Evolutionary conservation across 1,140 invertebrate species (phyloP).

Genomic region (Nylanderia fulva): DNA sequence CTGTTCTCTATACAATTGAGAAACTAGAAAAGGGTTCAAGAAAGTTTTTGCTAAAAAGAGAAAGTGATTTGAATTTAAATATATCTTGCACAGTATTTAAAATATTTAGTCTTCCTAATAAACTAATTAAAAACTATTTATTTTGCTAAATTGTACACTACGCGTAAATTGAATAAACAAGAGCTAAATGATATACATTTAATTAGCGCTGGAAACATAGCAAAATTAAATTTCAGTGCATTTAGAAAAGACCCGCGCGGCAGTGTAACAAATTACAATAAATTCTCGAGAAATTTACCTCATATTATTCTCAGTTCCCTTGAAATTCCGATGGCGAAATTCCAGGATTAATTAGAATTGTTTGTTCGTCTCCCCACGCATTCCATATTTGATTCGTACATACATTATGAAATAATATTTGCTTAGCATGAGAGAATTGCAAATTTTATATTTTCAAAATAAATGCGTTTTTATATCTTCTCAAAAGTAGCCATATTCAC

Average conservation of each 20-base stretch:
- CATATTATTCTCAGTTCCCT: background rate
- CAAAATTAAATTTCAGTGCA: conserved; percentile 26
- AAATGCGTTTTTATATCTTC: background rate
- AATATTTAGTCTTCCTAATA: background rate
- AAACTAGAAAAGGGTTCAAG: background rate
- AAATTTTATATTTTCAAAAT: conserved; percentile 22
- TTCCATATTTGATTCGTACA: background rate
- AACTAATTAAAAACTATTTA: background rate
- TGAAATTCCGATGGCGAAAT: background rate
- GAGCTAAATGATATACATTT: conserved; percentile 19
- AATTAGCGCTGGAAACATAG: background rate
- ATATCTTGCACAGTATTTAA: background rate
- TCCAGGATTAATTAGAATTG: conserved; percentile 18
- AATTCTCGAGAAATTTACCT: conserved; percentile 1
- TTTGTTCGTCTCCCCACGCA: background rate
- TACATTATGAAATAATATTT: background rate
- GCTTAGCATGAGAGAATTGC: background rate
- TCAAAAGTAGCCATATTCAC: conserved; percentile 52
- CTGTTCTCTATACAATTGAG: background rate
- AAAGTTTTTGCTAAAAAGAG: background rate
- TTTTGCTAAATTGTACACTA: background rate
- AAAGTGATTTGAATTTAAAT: background rate
- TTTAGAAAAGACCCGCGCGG: background rate
- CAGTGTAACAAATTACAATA: conserved; percentile 11
- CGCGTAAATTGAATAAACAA: background rate